Percentiles rank a stretch among this genome's conserved stretches.
phyloP scores from a whole-genome alignment of 1,140 invertebrate genomes.

The Caenorhabditis tropicalis region DNA sequence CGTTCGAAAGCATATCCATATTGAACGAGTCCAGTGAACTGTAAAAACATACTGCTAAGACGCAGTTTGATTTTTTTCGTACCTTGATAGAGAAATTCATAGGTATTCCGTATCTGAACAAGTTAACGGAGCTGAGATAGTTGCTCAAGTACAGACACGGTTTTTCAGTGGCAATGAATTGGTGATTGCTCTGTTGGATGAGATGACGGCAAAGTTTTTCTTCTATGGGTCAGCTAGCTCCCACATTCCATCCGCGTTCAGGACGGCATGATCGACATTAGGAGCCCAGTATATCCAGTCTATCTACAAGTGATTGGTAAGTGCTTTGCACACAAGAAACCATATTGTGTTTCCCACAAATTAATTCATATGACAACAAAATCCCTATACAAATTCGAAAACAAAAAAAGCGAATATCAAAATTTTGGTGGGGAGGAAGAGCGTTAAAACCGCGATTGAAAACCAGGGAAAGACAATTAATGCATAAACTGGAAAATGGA shows the following conservation, averaged over 20 bases:
- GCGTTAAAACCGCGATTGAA: too few relatives aligned
- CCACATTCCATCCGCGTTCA: conserved; percentile 44
- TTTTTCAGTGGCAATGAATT: conserved; percentile 44
- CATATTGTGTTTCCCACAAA: too few relatives aligned
- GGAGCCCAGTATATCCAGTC: conserved; percentile 56
- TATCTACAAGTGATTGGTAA: too few relatives aligned
- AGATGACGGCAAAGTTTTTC: conserved; percentile 45
- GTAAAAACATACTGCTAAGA: too few relatives aligned
- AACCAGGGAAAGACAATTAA: too few relatives aligned
- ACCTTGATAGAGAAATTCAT: conserved; percentile 36
- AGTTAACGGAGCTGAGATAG: conserved; percentile 58
- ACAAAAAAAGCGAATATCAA: too few relatives aligned
- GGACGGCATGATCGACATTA: conserved; percentile 43
- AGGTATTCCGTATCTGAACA: conserved; percentile 47
- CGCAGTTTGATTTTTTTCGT: too few relatives aligned
- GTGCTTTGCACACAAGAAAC: too few relatives aligned
- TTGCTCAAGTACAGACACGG: conserved; percentile 50
- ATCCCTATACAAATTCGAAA: too few relatives aligned
- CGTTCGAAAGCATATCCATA: conserved; percentile 60
- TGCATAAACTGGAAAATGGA: too few relatives aligned
- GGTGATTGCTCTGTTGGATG: conserved; percentile 19
- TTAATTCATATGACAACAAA: too few relatives aligned
- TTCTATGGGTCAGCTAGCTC: conserved; percentile 31
- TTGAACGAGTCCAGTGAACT: conserved; percentile 61
- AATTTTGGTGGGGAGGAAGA: too few relatives aligned